These are phyloP conservation scores for Caenorhabditis sp. DNA, from an alignment of 2,888 invertebrate species.

Conservation along the genomic window DNA sequence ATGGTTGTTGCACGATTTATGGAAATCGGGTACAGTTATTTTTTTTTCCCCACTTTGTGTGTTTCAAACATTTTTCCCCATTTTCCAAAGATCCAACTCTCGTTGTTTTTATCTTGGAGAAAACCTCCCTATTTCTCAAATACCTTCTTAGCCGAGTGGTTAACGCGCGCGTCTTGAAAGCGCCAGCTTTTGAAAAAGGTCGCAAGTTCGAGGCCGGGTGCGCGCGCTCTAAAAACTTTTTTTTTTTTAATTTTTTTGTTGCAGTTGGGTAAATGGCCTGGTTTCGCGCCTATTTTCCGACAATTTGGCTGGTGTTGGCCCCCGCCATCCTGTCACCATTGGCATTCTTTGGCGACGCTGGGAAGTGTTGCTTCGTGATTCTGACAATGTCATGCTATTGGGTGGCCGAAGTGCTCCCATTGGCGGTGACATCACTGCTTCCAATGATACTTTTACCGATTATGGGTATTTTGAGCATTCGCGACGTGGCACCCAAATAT, in stretches of 20 bases:
- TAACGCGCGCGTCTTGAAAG: neutral
- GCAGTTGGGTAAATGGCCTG: neutral
- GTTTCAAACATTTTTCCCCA: neutral
- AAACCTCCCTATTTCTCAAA: neutral
- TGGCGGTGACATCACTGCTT: conserved; percentile 59
- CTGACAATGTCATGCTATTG: conserved; percentile 58
- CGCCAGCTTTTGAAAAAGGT: too few relatives aligned
- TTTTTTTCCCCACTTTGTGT: neutral
- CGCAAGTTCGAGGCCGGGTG: too few relatives aligned
- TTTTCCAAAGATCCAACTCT: too few relatives aligned
- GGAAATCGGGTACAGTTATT: neutral
- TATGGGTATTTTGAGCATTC: conserved; percentile 51
- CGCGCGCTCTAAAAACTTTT: too few relatives aligned
- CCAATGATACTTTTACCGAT: conserved; percentile 59
- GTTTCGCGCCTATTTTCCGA: conserved; percentile 41
- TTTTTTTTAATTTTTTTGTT: neutral
- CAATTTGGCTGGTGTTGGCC: conserved; percentile 49
- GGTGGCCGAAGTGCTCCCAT: conserved; percentile 59
- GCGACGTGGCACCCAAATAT: conserved; percentile 51
- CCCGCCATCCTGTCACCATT: conserved; percentile 47
- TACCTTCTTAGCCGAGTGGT: neutral
- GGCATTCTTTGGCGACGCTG: conserved; percentile 35
- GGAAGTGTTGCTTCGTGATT: conserved; percentile 56
- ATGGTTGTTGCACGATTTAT: neutral
- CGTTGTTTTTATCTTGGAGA: too few relatives aligned